Evolutionary conservation across 2,797 vertebrate species (phyloP).

Genomic region (Gymnocypris eckloni): DNA sequence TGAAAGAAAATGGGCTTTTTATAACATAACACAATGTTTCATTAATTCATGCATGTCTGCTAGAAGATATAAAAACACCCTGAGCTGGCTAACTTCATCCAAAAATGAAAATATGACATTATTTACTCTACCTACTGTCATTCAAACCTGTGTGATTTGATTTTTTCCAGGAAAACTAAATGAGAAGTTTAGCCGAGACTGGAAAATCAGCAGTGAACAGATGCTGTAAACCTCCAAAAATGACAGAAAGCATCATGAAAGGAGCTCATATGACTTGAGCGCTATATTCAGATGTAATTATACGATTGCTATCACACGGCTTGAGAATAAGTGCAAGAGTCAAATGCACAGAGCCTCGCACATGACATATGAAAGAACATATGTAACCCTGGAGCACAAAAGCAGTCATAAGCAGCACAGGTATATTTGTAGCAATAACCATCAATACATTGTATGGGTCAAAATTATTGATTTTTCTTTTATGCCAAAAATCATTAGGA

Average conservation of each 20-base stretch:
- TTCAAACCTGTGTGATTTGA: not conserved
- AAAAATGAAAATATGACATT: not conserved
- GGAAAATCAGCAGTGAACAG: not conserved
- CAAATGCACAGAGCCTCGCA: not conserved
- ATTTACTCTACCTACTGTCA: not conserved
- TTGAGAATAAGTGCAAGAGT: not conserved
- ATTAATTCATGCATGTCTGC: constrained; percentile 13
- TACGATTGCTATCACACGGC: not conserved
- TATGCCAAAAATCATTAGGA: too few relatives aligned
- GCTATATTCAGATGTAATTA: not conserved
- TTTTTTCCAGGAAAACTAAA: not conserved
- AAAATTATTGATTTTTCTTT: too few relatives aligned
- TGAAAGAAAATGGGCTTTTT: constrained; percentile 16
- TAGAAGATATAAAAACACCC: not conserved
- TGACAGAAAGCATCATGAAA: not conserved
- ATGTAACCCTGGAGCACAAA: too few relatives aligned
- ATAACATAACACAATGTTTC: constrained; percentile 1
- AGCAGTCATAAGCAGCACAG: too few relatives aligned
- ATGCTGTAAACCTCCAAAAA: not conserved
- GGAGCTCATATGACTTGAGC: not conserved
- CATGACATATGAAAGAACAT: not conserved
- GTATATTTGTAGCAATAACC: too few relatives aligned
- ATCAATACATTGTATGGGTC: too few relatives aligned
- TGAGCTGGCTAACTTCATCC: not conserved
- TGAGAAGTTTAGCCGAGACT: not conserved